These are phyloP conservation scores for Branchipolynoe longqiensis DNA, from an alignment of 2,888 invertebrate genomes.

Conservation along the genomic window DNA sequence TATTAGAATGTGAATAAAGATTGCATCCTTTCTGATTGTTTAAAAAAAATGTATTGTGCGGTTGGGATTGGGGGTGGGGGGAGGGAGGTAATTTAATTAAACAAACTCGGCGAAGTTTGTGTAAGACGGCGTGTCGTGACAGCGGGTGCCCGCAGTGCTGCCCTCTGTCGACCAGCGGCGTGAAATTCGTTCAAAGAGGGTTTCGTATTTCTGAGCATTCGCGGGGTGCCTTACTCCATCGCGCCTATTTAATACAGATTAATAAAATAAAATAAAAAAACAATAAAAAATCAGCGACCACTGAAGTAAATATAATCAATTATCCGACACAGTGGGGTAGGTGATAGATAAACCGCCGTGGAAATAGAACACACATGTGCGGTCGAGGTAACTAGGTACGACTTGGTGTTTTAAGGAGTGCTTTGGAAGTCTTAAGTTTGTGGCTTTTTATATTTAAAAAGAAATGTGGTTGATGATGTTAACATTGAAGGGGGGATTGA, in stretches of 20 bases:
- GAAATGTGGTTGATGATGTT: neutral
- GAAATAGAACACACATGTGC: too few relatives aligned
- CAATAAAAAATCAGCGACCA: too few relatives aligned
- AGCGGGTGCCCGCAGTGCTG: constrained; percentile 24
- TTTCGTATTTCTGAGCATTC: constrained; percentile 20
- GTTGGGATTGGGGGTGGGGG: too few relatives aligned
- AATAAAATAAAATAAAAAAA: too few relatives aligned
- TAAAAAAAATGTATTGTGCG: too few relatives aligned
- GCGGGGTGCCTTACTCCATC: neutral
- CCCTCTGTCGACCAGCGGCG: constrained; percentile 37
- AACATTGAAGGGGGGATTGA: neutral
- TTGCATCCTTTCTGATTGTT: too few relatives aligned
- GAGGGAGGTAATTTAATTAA: too few relatives aligned
- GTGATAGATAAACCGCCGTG: too few relatives aligned
- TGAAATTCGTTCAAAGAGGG: constrained; percentile 38
- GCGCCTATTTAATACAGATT: neutral
- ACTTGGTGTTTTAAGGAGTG: neutral
- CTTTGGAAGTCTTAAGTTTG: neutral
- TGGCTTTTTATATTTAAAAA: neutral
- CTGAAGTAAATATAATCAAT: too few relatives aligned
- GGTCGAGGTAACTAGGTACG: neutral
- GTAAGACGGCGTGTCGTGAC: neutral
- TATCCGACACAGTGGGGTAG: too few relatives aligned
- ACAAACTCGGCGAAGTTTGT: too few relatives aligned
- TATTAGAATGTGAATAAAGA: too few relatives aligned